Base-by-base conservation (phyloP, 2,113 vertebrate species). In the Atlantisia rogersi region DNA sequence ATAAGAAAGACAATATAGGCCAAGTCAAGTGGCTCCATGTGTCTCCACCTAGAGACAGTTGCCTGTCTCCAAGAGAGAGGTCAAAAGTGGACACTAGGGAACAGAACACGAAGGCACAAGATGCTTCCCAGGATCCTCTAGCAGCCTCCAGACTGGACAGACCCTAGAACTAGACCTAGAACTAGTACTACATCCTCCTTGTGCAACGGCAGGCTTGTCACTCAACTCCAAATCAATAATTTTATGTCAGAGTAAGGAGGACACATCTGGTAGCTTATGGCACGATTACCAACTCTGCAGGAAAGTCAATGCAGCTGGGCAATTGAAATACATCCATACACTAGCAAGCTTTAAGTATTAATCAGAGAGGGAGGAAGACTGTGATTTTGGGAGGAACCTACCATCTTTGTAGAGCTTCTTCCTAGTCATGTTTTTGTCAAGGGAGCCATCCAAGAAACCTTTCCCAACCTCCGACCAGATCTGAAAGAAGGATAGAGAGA, bases 401-500 rank as follows among this genome's bases (percentile, higher is more conserved):
- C 99, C 99, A 29, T 98, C 98, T 97, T 99, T 98, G 3, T 99
- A 99, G 59, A 98, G 98, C 15, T 98, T 98, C 96, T 99, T 99
- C 70, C 99, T 98, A 96, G 98, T 98, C 78, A 97, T 86, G 96
- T 98, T 99, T 97, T 99, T 99, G 97, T 99, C 99, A 95, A 99
- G 97, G 52, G 99, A 99, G 6, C 99, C 99, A 87, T 99, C 99
- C 97, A 99, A 95, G 96, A 99, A 99, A 82, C 99, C 99, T 91
- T 98, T 99, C 37, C 99, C 99, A 63, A 99, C 99, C 96, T 99
- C 99, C 10, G 98, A 98, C 99, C 99, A 99, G 95, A 99, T 99
- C 99, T 99, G 96, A 64, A 98, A 97, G 64, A 50, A 92, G 14
- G 17, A 90, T 17, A 93, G 28, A 91, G 32, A 75, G 29, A 92